Base-by-base conservation (phyloP, 2,113 vertebrate species). In the Heterochromis multidens region DNA sequence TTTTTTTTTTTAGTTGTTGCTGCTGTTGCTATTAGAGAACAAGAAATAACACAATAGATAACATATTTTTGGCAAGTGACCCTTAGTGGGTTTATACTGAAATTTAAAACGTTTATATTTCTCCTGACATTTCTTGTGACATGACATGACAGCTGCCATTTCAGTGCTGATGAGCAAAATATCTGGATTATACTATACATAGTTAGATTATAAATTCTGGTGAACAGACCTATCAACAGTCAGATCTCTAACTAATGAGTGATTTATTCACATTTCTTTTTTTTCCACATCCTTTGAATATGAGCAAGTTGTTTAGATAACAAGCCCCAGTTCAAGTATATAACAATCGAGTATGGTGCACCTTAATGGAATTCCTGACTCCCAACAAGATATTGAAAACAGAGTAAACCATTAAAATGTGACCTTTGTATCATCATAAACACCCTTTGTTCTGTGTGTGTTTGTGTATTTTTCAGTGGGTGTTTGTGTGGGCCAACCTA, bases 401-500 rank as follows among this genome's bases (percentile, higher is more conserved):
- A 40, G 7, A 5, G 11, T 14, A 84, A 72, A 29, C 23, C 63
- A 54, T 49, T 82, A 27, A 60, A 80, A 46, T 85, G 31, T 65
- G 54, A 86, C 62, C 52, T 83, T 76, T 78, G 40, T 52, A 46
- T 87, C 31, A 23, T 2, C 19, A 19, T 23, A 31, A n/a, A 9
- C 31, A 21, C 13, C 14, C 2, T 11, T 54, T 80, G 61, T 49
- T 54, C 23, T 40, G 54, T 37, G 46, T 67, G 58, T 80, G 25
- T 60, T 62, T 35, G 52, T 79, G 43, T 46, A 25, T 79, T 31
- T 74, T 14, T 65, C 2, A 63, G 49, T 37, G 77, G 56, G 83
- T 58, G 70, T 88, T 33, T 84, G 35, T 81, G 82, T 87, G 27
- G 81, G 60, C 19, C 63, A 54, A 62, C 61, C 67, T 40, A 29